phyloP scores from a whole-genome alignment of 2,797 vertebrate species.

The Odontamblyopus lacepedii region DNA sequence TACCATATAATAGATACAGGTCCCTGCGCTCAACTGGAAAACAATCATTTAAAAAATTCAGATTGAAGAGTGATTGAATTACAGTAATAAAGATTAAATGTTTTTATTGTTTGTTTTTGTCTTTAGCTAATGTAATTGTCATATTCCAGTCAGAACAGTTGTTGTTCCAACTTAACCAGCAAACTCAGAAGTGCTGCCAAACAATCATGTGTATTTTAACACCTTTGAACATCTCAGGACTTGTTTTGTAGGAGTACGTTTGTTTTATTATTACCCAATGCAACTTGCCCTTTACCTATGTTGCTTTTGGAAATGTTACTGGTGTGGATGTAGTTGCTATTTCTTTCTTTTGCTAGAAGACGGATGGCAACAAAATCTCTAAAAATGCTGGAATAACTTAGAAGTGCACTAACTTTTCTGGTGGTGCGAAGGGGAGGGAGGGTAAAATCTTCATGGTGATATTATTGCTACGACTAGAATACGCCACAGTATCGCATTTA shows the following conservation, averaged over 20 bases:
- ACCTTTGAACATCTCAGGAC: neutral
- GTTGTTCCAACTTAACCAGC: neutral
- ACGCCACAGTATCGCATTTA: neutral
- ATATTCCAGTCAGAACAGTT: no score
- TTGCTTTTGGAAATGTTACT: neutral
- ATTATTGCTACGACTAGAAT: neutral
- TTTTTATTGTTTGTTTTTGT: no score
- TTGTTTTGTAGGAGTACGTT: neutral
- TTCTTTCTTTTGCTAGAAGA: constrained; percentile 4
- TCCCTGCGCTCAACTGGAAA: no score
- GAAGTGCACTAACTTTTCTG: neutral
- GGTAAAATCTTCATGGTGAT: neutral
- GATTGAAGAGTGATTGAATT: no score
- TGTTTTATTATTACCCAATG: neutral
- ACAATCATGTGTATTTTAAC: neutral
- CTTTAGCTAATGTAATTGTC: no score
- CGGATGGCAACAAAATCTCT: neutral
- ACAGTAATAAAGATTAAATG: no score
- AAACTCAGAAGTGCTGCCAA: neutral
- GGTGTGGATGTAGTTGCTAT: neutral
- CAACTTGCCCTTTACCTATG: neutral
- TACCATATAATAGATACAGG: neutral
- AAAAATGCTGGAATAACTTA: constrained; percentile 1
- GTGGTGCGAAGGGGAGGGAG: no score
- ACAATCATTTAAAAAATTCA: no score